Conservation (phyloP, 2,113 vertebrate genomes). For the Callospermophilus lateralis region DNA sequence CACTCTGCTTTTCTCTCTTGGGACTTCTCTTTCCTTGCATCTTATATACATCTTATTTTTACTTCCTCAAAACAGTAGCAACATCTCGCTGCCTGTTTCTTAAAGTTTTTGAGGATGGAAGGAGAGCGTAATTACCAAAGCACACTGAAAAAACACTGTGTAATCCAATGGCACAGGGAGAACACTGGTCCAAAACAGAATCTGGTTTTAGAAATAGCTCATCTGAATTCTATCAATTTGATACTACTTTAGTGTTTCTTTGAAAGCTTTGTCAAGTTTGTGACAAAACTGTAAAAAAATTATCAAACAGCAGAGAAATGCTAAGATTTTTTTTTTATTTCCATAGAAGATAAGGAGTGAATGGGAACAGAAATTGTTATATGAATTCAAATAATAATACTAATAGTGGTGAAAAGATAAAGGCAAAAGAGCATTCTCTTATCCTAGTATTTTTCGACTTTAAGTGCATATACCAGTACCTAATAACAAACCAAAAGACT, state of each 20-base stretch:
- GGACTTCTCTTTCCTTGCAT: no score
- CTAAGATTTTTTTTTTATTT: background rate
- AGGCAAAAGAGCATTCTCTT: background rate
- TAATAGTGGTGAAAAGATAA: background rate
- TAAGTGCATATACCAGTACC: background rate
- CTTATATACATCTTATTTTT: background rate
- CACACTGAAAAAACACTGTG: background rate
- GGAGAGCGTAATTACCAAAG: background rate
- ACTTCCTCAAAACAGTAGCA: background rate
- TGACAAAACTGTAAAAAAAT: background rate
- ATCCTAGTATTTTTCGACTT: no score
- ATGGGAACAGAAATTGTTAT: background rate
- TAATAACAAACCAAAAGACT: background rate
- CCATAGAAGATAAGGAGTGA: background rate
- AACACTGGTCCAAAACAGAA: background rate
- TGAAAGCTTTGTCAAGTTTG: background rate
- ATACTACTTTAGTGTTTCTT: background rate
- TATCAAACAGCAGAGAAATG: background rate
- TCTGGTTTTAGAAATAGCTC: background rate
- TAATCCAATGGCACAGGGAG: background rate
- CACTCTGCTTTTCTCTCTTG: background rate
- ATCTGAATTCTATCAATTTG: background rate
- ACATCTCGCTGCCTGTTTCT: background rate
- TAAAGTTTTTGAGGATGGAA: background rate
- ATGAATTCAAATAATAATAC: background rate